A percentile compares a stretch with the other conserved stretches of the same genome.
phyloP scores from a whole-genome alignment of 1,140 invertebrate species.

The Aphis gossypii region DNA sequence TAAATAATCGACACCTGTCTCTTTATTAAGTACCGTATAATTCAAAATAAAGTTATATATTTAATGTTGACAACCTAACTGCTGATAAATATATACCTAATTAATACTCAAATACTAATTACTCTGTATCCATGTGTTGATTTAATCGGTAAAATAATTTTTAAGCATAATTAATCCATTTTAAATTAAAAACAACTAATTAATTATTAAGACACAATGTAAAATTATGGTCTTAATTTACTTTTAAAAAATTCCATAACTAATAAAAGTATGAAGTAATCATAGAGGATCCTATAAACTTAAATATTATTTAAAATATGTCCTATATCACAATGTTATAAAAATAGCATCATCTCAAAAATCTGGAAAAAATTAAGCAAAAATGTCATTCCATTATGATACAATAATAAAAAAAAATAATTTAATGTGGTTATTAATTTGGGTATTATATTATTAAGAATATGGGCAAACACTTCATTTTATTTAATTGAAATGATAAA shows the following conservation, averaged over 20 bases:
- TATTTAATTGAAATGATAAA: not conserved
- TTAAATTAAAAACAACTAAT: not conserved
- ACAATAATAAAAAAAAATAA: not conserved
- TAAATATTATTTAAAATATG: not conserved
- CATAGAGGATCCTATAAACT: not conserved
- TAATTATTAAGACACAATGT: not conserved
- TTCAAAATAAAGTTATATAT: slow-evolving; percentile 15
- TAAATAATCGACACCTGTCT: not conserved
- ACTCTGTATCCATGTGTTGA: not conserved
- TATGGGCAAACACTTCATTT: not conserved
- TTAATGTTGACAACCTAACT: not conserved
- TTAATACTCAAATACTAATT: too few relatives aligned
- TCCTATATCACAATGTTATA: not conserved
- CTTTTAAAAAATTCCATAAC: not conserved
- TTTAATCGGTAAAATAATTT: not conserved
- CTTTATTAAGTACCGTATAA: not conserved
- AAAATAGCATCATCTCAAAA: not conserved
- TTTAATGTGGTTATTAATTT: not conserved
- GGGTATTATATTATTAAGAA: not conserved
- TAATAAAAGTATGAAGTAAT: not conserved
- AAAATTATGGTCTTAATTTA: not conserved
- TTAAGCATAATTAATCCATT: not conserved
- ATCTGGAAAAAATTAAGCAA: not conserved
- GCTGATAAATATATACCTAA: not conserved
- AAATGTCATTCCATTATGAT: not conserved